Evolutionary conservation across 2,888 invertebrate genomes (phyloP).

Genomic region (Diabrotica balteata): DNA sequence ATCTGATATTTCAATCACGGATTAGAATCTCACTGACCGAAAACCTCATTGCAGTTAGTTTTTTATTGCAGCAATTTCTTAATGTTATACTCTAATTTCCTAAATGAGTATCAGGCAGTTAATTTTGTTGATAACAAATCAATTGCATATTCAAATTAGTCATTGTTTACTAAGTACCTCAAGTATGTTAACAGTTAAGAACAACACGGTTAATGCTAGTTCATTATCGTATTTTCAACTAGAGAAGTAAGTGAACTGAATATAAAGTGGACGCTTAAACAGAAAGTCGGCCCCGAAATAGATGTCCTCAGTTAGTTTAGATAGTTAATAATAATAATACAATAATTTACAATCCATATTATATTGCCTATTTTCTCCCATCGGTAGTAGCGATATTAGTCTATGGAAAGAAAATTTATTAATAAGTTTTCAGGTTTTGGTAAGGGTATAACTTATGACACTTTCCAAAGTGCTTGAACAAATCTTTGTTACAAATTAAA

Average conservation of each 20-base stretch:
- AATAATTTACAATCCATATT: no score
- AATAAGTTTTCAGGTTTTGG: no score
- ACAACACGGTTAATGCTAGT: slow-evolving; percentile 38
- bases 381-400: no score
- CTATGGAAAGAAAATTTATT: no score
- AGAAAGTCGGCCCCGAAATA: background rate
- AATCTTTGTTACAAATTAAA: no score
- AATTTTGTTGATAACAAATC: slow-evolving; percentile 18
- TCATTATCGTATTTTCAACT: slow-evolving; percentile 33
- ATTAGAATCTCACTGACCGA: background rate
- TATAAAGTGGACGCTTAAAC: slow-evolving; percentile 26
- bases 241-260: slow-evolving; percentile 29
- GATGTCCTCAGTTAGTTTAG: no score
- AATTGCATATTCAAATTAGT: slow-evolving; percentile 22
- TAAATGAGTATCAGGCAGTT: background rate
- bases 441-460: no score
- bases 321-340: no score
- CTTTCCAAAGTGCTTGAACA: no score
- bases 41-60: background rate
- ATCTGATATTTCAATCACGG: background rate
- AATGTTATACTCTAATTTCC: no score
- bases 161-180: slow-evolving; percentile 40
- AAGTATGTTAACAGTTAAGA: slow-evolving; percentile 45
- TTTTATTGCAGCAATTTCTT: background rate
- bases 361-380: no score